A percentile compares a stretch with the other conserved stretches of the same genome.
Evolutionary conservation across 1,140 invertebrate genomes (phyloP).

Genomic region (Sipha flava): DNA sequence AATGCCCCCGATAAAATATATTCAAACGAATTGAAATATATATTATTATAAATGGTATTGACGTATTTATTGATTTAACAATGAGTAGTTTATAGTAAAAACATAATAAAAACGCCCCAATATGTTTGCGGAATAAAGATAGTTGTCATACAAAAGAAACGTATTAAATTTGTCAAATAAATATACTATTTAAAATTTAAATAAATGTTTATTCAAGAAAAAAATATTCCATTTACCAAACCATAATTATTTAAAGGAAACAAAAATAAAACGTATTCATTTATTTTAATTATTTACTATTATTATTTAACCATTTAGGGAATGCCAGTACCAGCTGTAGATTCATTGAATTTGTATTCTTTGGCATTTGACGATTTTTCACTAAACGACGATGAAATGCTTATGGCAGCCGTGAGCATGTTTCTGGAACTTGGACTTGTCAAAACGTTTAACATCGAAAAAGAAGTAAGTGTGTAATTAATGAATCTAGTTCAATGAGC

Average conservation of each 20-base stretch:
- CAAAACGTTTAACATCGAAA: slow-evolving; percentile 50
- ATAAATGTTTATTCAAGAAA: no score
- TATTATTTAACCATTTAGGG: slow-evolving; percentile 37
- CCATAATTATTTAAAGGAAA: no score
- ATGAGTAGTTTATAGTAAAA: no score
- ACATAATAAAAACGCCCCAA: no score
- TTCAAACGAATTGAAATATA: background rate
- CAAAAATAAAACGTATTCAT: no score
- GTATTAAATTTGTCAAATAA: no score
- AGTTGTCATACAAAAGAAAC: no score
- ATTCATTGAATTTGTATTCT: slow-evolving; percentile 43
- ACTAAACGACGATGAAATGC: slow-evolving; percentile 49
- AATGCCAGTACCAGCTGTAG: slow-evolving; percentile 40
- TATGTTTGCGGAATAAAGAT: no score
- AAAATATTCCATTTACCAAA: no score
- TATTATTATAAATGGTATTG: background rate
- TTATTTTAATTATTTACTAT: background rate
- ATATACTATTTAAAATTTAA: no score
- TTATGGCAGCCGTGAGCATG: slow-evolving; percentile 50
- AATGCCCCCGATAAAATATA: background rate
- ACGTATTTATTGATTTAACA: no score
- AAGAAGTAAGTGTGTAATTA: slow-evolving; percentile 46
- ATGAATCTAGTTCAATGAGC: no score
- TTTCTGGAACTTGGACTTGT: slow-evolving; percentile 52
- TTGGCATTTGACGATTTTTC: slow-evolving; percentile 50